phyloP scores from a whole-genome alignment of 2,888 invertebrate species.

The Mythimna impura region DNA sequence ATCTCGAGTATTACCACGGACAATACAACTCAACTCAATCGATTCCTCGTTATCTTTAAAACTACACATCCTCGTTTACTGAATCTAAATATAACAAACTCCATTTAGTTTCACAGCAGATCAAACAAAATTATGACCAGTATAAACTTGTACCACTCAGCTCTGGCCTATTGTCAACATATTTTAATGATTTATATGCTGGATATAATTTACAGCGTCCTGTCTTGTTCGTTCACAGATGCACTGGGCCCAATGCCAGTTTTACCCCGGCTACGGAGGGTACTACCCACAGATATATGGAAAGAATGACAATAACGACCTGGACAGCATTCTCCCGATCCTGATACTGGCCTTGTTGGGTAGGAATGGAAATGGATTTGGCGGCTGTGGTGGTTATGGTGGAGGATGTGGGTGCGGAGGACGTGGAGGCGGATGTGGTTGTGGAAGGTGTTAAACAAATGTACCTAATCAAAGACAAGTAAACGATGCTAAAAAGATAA shows the following conservation, averaged over 20 bases:
- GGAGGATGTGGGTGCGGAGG: constrained; percentile 49
- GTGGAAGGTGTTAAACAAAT: constrained; percentile 41
- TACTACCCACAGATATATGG: constrained; percentile 59
- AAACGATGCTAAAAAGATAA: not conserved
- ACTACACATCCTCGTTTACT: constrained; percentile 2
- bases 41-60: constrained; percentile 6
- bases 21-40: constrained; percentile 3
- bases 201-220: constrained; percentile 24
- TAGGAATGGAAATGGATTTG: constrained; percentile 56
- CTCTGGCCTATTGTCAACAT: constrained; percentile 50
- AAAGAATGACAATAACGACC: constrained; percentile 60
- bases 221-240: constrained; percentile 60
- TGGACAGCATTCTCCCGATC: constrained; percentile 73
- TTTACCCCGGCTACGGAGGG: constrained; percentile 55
- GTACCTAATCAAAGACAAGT: constrained; percentile 10
- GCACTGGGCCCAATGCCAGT: constrained; percentile 73
- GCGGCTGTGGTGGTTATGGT: constrained; percentile 61
- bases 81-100: constrained; percentile 29
- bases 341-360: constrained; percentile 68
- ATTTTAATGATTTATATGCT: constrained; percentile 50
- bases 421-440: constrained; percentile 47
- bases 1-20: not conserved
- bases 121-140: constrained; percentile 42
- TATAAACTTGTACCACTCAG: constrained; percentile 18
- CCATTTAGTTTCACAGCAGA: constrained; percentile 5